Conservation (phyloP, 2,888 invertebrate species). For the Strigamia crassipes region DNA sequence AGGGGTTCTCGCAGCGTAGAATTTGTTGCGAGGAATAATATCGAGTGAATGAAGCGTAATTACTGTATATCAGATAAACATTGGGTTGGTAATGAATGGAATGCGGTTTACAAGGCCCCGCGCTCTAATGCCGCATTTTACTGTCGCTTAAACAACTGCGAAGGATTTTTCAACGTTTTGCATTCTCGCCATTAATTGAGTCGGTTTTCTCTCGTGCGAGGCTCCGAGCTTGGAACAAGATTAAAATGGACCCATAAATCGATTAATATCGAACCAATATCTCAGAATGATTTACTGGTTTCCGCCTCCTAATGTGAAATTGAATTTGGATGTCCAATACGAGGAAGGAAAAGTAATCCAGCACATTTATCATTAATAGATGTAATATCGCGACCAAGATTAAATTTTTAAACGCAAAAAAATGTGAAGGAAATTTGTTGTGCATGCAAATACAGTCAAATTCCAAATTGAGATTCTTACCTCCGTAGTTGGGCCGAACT, state of each 20-base stretch:
- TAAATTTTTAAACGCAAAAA: too few species aligned
- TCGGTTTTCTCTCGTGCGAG: not conserved
- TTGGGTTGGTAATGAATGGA: conserved; percentile 3
- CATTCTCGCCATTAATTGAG: too few species aligned
- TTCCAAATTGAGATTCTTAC: too few species aligned
- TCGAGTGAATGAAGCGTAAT: not conserved
- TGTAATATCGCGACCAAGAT: not conserved
- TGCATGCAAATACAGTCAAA: too few species aligned
- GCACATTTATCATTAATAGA: not conserved
- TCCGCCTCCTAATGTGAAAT: not conserved
- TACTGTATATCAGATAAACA: not conserved
- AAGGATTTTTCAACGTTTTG: not conserved
- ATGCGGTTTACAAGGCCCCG: not conserved
- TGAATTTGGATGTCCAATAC: conserved; percentile 4
- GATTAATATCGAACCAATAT: not conserved
- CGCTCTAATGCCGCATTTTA: not conserved
- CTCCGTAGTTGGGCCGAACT: conserved; percentile 98
- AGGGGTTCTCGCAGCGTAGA: not conserved
- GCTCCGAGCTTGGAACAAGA: not conserved
- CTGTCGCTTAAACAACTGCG: not conserved
- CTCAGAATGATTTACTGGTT: not conserved
- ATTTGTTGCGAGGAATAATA: not conserved
- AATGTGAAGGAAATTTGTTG: too few species aligned
- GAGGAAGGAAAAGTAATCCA: not conserved
- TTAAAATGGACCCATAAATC: not conserved